Base-by-base conservation (phyloP, 2,113 vertebrate species). In the Pollachius pollachius region DNA sequence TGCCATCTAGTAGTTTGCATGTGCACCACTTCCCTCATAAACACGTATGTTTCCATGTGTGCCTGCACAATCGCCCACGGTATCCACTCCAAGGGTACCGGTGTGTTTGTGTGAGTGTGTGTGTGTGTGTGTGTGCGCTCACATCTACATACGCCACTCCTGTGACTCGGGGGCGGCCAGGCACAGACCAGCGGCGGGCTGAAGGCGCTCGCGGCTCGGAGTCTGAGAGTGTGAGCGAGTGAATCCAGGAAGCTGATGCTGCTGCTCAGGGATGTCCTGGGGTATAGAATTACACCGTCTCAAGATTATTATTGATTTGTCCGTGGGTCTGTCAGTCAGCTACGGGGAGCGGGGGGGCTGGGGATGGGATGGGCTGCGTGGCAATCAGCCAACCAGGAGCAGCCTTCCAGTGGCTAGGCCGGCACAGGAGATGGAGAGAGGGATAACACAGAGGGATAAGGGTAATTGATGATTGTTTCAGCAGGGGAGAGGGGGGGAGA, bases 241-340 rank as follows among this genome's bases (percentile, higher is more conserved):
- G 0, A 69, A 70, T 62, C 3, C 59, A 77, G 69, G 72, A 85
- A 77, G 79, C 68, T 82, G 80, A 77, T 78, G 77, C 75, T 82
- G 81, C 72, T 27, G 37, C 72, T 64, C 54, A 71, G 79, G 82
- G 59, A 83, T 85, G 74, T 90, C 82, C 82, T 81, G 80, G 83
- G 86, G 86, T 87, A 85, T 86, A 82, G 17, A 91, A 92, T 93
- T 93, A 91, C 94, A 92, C 92, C 89, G 91, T 91, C 89, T 92
- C 93, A 96, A 96, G 95, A 96, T 96, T 96, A 95, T 96, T 97
- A 97, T 98, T 96, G 95, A 98, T 98, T 95, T 92, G 56, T 92
- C 93, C 94, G 92, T 90, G 89, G 92, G 84, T 80, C 94, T 96
- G 94, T 96, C 96, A 96, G 90, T 95, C 95, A 90, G 68, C 82